These are phyloP conservation scores for Xenops minutus DNA, from an alignment of 2,797 vertebrate species.

Conservation along the genomic window DNA sequence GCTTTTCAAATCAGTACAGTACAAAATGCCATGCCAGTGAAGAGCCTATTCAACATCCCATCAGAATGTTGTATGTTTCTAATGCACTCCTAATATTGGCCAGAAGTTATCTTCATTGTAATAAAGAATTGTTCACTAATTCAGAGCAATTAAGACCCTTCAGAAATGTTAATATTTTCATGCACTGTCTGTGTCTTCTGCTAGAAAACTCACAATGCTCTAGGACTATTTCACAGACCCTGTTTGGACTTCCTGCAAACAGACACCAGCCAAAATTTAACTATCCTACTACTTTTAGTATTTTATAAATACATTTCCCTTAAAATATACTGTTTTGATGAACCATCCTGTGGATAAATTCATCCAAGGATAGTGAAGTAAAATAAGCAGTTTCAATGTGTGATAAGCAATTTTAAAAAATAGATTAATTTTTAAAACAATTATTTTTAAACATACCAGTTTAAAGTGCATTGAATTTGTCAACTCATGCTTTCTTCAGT, in stretches of 20 bases:
- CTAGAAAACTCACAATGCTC: neutral
- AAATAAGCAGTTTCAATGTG: neutral
- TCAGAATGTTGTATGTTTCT: neutral
- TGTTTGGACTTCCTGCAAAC: neutral
- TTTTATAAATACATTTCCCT: neutral
- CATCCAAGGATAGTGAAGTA: neutral
- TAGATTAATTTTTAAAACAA: neutral
- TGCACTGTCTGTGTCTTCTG: neutral
- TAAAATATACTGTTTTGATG: neutral
- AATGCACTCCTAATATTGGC: neutral
- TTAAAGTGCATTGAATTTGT: neutral
- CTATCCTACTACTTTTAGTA: neutral
- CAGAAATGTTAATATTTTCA: neutral
- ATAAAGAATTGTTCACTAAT: neutral
- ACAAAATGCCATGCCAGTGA: neutral
- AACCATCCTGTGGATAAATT: neutral
- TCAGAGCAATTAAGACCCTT: neutral
- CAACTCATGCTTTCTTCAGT: neutral
- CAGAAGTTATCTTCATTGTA: neutral
- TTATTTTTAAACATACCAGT: neutral
- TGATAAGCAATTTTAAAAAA: neutral
- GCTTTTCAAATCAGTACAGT: neutral
- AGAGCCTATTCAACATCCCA: neutral
- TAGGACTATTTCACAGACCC: neutral
- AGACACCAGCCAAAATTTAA: neutral